Evolutionary conservation across 2,888 invertebrate species (phyloP), one percentile per base, ranked within the genome.

Genomic region (Spatulosminthurus flaviceps): DNA sequence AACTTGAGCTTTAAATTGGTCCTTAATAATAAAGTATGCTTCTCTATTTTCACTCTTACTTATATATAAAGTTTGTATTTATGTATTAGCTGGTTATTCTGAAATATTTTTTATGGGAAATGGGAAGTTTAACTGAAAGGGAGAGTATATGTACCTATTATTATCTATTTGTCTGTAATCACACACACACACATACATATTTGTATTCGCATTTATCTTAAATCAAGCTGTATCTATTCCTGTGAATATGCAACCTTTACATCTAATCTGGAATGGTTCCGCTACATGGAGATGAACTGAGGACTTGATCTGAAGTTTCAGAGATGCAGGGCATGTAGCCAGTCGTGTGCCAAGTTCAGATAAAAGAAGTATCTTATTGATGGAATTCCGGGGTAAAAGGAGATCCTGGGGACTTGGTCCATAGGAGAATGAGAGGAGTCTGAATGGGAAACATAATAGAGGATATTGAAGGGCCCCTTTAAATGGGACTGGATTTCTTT

Each of bases 401-500:
- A 75, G 75, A 75, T 75, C 75, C 75, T 75, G 64, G 64, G 61
- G 75, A 64, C 75, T 75, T 75, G 41, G 34, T 29, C 61, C 26
- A 29, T 61, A 24, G 41, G 61, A 75, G 75, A 75, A 74, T 74
- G 74, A 61, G 61, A 64, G 61, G 1, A 51, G 51, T 19, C 22
- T 72, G 26, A 19, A 51, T 51, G 22, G 72, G 41, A 24, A 21
- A 22, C 16, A 75, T 75, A 66, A 75, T 61, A 34, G 74, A 74
- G 74, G 28, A 51, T 28, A 72, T 72, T 72, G 71, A 60, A 74
- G 34, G 28, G 51, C 28, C 28, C 24, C 28, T 74, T n/a, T 7
- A 61, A 74, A 74, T 72, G 43, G 71, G 29, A 73, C 24, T 73
- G 75, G 61, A 75, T 75, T 75, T 75, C 75, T 64, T 75, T 75